A percentile compares a stretch with the other conserved stretches of the same genome.
phyloP scores from a whole-genome alignment of 1,140 invertebrate species.

The Atopsyche davidsoni region DNA sequence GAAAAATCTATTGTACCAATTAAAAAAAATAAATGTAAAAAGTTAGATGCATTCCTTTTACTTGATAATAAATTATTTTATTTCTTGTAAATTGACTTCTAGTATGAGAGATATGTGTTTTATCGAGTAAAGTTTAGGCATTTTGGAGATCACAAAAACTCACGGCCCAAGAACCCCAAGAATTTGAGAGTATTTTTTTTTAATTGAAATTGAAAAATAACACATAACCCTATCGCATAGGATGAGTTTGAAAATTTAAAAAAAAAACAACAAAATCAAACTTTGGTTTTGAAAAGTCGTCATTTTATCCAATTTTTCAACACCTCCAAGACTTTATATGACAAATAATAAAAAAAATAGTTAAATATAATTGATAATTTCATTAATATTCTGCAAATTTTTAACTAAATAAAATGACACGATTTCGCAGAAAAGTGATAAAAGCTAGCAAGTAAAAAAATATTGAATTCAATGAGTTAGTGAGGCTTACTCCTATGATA shows the following conservation, averaged over 20 bases:
- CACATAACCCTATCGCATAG: background rate
- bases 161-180: too few relatives aligned
- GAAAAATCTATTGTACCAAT: background rate
- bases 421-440: too few relatives aligned
- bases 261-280: too few relatives aligned
- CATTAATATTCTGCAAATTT: background rate
- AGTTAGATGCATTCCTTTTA: background rate
- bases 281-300: too few relatives aligned
- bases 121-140: background rate
- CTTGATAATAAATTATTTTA: background rate
- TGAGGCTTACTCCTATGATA: background rate
- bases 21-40: background rate
- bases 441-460: too few relatives aligned
- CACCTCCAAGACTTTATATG: background rate
- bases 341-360: background rate
- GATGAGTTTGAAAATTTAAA: background rate
- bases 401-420: background rate
- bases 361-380: background rate
- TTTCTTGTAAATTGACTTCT: background rate
- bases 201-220: background rate
- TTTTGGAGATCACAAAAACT: background rate
- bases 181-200: background rate
- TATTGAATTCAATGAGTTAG: background rate
- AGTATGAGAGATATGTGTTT: background rate
- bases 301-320: slow-evolving; percentile 8